Base-by-base conservation (phyloP, 2,888 invertebrate species). In the Mythimna ferrago region DNA sequence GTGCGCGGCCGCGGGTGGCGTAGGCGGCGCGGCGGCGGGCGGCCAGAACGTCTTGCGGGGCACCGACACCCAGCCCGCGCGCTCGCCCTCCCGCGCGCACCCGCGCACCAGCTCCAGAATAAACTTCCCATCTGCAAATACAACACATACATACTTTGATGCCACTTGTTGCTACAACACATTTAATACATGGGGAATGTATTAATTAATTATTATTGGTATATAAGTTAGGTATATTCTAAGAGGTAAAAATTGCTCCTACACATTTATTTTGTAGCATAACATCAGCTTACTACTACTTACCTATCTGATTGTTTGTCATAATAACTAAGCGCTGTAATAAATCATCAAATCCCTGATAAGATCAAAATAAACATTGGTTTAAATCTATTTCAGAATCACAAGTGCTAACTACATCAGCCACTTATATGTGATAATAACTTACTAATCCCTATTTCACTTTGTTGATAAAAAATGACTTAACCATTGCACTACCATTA, bases 21-120 rank as follows among this genome's bases (percentile, higher is more conserved):
- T 92, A 87, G 91, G 95, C 92, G 94, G 97, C 94, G 93, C 97
- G 87, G 97, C 98, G 87, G 98, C 97, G 74, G 98, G 98, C 86
- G 98, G 98, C 97, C 98, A 98, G 95, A 98, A 98, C 75, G 98
- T 98, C 96, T 98, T 98, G 89, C 98, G 97, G 81, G 98, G 98
- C 87, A 98, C 98, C 81, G 98, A 98, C 89, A 98, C 98, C 99
- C 99, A 99, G 68, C 98, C 98, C 69, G 98, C 97, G 88, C 98
- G 97, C 92, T 98, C 98, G 78, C 98, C 98, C 86, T 92, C 94
- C 69, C 95, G 93, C 82, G 93, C 98, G 82, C 93, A 90, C 9
- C 95, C 95, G 6, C 96, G 95, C 79, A 96, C 98, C 96, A 99
- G 92, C 95, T 99, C 99, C 96, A 99, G 94, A 89, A 98, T 98